phyloP scores from a whole-genome alignment of 1,140 invertebrate species.

The Brachionus paranguensis region DNA sequence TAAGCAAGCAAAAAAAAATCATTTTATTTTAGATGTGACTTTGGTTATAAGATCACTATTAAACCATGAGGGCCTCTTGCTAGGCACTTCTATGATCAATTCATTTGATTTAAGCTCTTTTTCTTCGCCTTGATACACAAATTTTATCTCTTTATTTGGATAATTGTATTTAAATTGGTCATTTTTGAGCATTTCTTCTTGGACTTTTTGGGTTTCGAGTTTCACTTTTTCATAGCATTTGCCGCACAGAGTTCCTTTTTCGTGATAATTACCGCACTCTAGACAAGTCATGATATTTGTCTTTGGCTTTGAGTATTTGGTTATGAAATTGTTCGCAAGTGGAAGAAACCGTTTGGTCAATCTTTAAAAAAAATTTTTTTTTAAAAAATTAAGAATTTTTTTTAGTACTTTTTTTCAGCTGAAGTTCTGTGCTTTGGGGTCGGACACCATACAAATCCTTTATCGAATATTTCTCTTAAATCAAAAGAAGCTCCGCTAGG shows the following conservation, averaged over 20 bases:
- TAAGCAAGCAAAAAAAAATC: not conserved
- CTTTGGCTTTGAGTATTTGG: conserved; percentile 32
- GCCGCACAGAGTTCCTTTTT: conserved; percentile 17
- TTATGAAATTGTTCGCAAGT: conserved; percentile 21
- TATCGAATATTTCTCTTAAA: conserved; percentile 9
- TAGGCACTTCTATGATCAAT: not conserved
- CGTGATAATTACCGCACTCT: conserved; percentile 11
- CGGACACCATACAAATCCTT: conserved; percentile 23
- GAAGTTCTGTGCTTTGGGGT: conserved; percentile 23
- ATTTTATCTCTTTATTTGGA: not conserved
- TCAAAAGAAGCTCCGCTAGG: not conserved
- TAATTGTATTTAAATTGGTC: not conserved
- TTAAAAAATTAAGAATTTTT: not conserved
- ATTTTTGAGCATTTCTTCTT: conserved; percentile 2
- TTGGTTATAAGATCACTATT: not conserved
- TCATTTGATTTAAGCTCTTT: not conserved
- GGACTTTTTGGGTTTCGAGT: conserved; percentile 11
- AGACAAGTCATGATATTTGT: conserved; percentile 32
- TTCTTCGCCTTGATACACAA: conserved; percentile 5
- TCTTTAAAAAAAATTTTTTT: not conserved
- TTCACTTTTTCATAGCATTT: conserved; percentile 38
- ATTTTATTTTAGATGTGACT: conserved; percentile 3
- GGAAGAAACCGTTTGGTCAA: conserved; percentile 29
- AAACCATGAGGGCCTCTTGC: conserved; percentile 13
- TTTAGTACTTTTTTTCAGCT: conserved; percentile 31